Percentiles rank a stretch among this genome's conserved stretches.
phyloP scores from a whole-genome alignment of 2,888 invertebrate species.

The Tenthredo livida region DNA sequence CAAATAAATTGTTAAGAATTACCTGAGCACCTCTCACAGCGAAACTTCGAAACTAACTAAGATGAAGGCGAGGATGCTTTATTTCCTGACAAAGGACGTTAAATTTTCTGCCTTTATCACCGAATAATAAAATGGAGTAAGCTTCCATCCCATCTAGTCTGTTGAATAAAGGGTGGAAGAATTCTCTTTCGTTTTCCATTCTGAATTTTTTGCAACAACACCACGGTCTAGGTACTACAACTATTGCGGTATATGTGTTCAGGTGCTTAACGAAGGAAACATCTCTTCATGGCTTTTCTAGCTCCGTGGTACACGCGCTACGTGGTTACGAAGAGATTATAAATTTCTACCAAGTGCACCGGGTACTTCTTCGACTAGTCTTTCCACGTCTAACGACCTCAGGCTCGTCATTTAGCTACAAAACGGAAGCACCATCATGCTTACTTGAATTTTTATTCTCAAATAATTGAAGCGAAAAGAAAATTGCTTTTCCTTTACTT shows the following conservation, averaged over 20 bases:
- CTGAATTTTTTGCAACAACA: slow-evolving; percentile 7
- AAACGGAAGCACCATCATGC: slow-evolving; percentile 9
- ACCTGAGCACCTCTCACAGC: neutral
- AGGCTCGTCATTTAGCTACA: slow-evolving; percentile 11
- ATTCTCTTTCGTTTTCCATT: neutral
- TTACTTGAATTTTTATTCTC: slow-evolving; percentile 11
- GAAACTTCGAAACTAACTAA: neutral
- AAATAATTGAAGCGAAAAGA: slow-evolving; percentile 4
- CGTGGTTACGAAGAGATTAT: slow-evolving; percentile 38
- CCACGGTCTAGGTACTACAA: neutral
- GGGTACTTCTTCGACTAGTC: slow-evolving; percentile 18
- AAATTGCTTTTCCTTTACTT: slow-evolving; percentile 3
- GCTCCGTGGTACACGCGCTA: neutral
- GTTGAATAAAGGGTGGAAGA: neutral
- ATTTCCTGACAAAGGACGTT: slow-evolving; percentile 26
- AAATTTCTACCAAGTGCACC: slow-evolving; percentile 26
- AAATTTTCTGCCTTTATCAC: slow-evolving; percentile 36
- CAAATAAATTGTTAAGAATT: slow-evolving; percentile 10
- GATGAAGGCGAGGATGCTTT: slow-evolving; percentile 4
- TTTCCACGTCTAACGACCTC: slow-evolving; percentile 24
- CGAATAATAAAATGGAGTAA: slow-evolving; percentile 2
- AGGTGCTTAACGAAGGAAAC: slow-evolving; percentile 19
- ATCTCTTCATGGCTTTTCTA: slow-evolving; percentile 25
- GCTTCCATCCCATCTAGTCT: neutral
- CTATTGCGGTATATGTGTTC: neutral